Conservation (phyloP, 2,888 invertebrate genomes). For the Rhyacophila evoluta region DNA sequence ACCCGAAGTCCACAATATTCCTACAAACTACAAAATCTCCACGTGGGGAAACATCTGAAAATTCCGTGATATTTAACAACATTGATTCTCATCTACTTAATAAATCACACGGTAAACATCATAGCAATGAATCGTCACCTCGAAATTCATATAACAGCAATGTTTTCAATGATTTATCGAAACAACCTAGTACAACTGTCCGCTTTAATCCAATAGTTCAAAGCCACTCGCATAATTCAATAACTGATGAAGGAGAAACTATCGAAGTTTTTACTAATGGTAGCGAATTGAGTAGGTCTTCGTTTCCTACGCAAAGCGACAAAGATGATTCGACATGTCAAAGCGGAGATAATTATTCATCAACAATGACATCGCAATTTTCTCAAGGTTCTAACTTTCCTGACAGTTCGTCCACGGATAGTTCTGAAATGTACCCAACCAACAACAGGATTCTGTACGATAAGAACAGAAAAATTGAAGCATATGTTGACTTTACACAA, state of each 20-base stretch:
- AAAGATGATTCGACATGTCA: conserved; percentile 55
- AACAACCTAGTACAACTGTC: conserved; percentile 64
- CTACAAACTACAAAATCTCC: conserved; percentile 33
- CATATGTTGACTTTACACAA: conserved; percentile 88
- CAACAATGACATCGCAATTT: conserved; percentile 46
- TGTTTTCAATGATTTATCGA: conserved; percentile 51
- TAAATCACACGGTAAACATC: conserved; percentile 39
- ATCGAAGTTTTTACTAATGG: conserved; percentile 61
- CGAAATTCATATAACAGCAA: conserved; percentile 53
- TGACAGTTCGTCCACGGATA: conserved; percentile 58
- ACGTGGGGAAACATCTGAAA: background rate
- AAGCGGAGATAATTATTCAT: conserved; percentile 47
- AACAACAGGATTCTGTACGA: conserved; percentile 63
- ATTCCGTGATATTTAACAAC: conserved; percentile 15
- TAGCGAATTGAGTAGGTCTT: conserved; percentile 60
- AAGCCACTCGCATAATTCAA: conserved; percentile 65
- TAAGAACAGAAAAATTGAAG: conserved; percentile 77
- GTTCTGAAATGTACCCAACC: conserved; percentile 64
- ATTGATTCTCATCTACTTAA: conserved; percentile 33
- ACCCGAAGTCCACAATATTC: conserved; percentile 2
- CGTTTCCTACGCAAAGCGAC: conserved; percentile 55
- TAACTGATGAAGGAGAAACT: conserved; percentile 56
- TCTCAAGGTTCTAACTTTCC: conserved; percentile 47
- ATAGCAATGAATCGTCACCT: conserved; percentile 53
- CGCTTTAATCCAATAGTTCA: conserved; percentile 75